A percentile compares a stretch with the other conserved stretches of the same genome.
Conservation (phyloP, 2,113 vertebrate species). For the Spermophilus dauricus region DNA sequence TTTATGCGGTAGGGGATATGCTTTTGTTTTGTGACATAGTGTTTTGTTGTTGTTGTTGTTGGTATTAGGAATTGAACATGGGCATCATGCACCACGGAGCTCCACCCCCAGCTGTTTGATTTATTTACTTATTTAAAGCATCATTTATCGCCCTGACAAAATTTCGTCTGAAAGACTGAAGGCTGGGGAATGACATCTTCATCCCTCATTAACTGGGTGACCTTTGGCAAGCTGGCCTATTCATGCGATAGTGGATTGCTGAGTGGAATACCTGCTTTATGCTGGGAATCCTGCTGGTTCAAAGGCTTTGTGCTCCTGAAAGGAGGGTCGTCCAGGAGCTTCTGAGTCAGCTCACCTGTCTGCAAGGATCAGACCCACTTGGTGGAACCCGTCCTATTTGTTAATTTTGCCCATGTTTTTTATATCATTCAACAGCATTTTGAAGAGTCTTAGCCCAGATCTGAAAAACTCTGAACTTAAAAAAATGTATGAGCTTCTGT, state of each 20-base stretch:
- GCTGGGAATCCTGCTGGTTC: background rate
- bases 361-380: background rate
- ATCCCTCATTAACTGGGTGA: background rate
- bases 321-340: accelerated
- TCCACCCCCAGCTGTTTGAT: no score
- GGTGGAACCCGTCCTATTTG: background rate
- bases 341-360: background rate
- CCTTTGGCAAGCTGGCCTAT: background rate
- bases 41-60: no score
- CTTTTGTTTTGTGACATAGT: background rate
- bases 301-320: background rate
- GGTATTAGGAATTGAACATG: no score
- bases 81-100: no score
- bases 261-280: background rate
- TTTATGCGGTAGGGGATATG: background rate
- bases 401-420: background rate
- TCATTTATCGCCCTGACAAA: background rate
- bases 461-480: background rate
- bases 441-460: background rate
- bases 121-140: background rate
- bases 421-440: background rate
- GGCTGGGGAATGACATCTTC: background rate
- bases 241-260: background rate
- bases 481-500: background rate
- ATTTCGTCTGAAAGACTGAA: background rate